phyloP scores from a whole-genome alignment of 2,113 vertebrate species.

The Calonectris borealis region DNA sequence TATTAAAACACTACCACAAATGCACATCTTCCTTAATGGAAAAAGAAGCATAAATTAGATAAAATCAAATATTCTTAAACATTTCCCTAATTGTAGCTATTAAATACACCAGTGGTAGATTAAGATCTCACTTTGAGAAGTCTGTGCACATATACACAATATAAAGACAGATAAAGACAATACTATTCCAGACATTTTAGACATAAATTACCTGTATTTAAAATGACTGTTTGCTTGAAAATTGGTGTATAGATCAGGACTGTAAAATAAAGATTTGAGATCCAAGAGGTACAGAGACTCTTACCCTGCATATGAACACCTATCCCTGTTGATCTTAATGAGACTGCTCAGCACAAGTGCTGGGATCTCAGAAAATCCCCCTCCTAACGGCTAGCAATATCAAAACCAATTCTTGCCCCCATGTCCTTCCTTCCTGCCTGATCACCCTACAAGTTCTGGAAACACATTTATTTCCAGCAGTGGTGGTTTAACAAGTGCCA shows the following conservation, averaged over 20 bases:
- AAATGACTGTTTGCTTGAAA: background rate
- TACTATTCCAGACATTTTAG: background rate
- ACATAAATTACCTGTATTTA: background rate
- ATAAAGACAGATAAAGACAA: background rate
- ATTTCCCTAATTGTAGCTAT: background rate
- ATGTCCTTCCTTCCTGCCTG: background rate
- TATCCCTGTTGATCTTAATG: background rate
- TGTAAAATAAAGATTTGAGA: background rate
- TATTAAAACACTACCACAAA: background rate
- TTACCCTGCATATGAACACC: background rate
- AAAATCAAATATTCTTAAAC: slow-evolving; percentile 17
- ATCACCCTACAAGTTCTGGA: background rate
- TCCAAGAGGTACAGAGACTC: background rate
- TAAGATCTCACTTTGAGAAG: background rate
- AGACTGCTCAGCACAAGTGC: background rate
- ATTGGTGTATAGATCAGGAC: background rate
- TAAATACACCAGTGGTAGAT: background rate
- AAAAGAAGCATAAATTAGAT: background rate
- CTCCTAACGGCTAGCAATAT: background rate
- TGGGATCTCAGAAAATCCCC: background rate
- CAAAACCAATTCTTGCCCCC: background rate
- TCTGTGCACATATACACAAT: background rate
- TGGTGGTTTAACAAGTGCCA: background rate
- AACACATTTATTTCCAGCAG: background rate
- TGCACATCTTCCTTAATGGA: background rate